These are phyloP conservation scores for Anoplophora glabripennis DNA, from an alignment of 1,140 invertebrate species.

Conservation along the genomic window DNA sequence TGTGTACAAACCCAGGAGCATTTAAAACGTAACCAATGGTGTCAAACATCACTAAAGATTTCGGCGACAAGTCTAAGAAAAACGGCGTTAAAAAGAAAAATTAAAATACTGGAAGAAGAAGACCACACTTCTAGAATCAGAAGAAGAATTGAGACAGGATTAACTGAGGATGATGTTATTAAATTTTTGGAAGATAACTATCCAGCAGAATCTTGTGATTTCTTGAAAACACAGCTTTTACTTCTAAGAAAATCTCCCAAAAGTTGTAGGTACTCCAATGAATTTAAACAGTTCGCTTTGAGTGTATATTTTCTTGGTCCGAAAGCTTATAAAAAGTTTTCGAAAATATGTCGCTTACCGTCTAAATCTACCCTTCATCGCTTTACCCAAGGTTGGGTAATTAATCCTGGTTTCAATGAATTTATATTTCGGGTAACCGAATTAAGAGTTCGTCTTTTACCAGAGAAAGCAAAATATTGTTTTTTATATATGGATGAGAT, in stretches of 20 bases:
- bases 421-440: slow-evolving; percentile 13
- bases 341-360: slow-evolving; percentile 4
- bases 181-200: slow-evolving; percentile 5
- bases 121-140: background rate
- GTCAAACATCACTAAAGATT: background rate
- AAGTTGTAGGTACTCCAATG: slow-evolving; percentile 7
- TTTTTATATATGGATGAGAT: slow-evolving; percentile 15
- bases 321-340: slow-evolving; percentile 13
- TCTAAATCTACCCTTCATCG: slow-evolving; percentile 6
- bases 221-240: slow-evolving; percentile 8
- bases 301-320: slow-evolving; percentile 11
- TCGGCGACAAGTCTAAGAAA: background rate
- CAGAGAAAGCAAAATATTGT: slow-evolving; percentile 7
- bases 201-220: slow-evolving; percentile 1
- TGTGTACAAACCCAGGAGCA: no score
- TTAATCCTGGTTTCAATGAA: slow-evolving; percentile 16
- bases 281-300: slow-evolving; percentile 15
- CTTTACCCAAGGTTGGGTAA: slow-evolving; percentile 12
- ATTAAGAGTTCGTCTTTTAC: slow-evolving; percentile 3
- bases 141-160: background rate
- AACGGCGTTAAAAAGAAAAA: background rate
- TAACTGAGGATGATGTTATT: background rate
- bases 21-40: background rate
- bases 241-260: slow-evolving; percentile 11
- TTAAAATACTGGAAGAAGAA: background rate